These are phyloP conservation scores for Leucoptera coffeella DNA, from an alignment of 2,888 invertebrate genomes.

Conservation along the genomic window DNA sequence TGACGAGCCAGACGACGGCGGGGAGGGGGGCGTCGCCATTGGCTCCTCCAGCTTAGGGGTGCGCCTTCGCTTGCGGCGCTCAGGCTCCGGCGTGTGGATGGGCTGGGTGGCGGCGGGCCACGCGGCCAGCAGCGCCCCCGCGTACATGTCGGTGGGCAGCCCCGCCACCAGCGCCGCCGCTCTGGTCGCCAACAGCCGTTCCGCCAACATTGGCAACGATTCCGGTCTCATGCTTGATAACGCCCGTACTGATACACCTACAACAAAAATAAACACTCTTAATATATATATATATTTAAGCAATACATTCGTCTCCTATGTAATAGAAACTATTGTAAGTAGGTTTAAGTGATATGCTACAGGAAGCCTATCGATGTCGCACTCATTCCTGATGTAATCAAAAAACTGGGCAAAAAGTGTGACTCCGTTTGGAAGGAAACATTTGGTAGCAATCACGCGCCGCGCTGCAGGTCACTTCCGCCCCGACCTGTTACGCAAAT, in stretches of 20 bases:
- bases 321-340: background rate
- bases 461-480: slow-evolving; percentile 48
- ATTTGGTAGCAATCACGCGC: slow-evolving; percentile 50
- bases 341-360: background rate
- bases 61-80: slow-evolving; percentile 37
- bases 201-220: slow-evolving; percentile 41
- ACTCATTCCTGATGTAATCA: slow-evolving; percentile 20
- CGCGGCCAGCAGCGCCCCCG: slow-evolving; percentile 55
- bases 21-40: slow-evolving; percentile 27
- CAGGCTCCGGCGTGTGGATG: slow-evolving; percentile 45
- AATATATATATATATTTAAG: no score
- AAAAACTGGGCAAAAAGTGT: slow-evolving; percentile 40
- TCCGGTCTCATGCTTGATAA: slow-evolving; percentile 45
- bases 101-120: slow-evolving; percentile 52
- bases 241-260: slow-evolving; percentile 47
- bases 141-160: slow-evolving; percentile 58
- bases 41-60: slow-evolving; percentile 39
- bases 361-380: slow-evolving; percentile 37
- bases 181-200: slow-evolving; percentile 48
- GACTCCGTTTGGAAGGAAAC: slow-evolving; percentile 41
- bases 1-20: slow-evolving; percentile 44
- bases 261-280: no score
- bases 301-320: slow-evolving; percentile 1
- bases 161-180: slow-evolving; percentile 49
- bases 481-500: slow-evolving; percentile 53